These are phyloP conservation scores for Lasiurus cinereus DNA, from an alignment of 2,113 vertebrate species.

Conservation along the genomic window DNA sequence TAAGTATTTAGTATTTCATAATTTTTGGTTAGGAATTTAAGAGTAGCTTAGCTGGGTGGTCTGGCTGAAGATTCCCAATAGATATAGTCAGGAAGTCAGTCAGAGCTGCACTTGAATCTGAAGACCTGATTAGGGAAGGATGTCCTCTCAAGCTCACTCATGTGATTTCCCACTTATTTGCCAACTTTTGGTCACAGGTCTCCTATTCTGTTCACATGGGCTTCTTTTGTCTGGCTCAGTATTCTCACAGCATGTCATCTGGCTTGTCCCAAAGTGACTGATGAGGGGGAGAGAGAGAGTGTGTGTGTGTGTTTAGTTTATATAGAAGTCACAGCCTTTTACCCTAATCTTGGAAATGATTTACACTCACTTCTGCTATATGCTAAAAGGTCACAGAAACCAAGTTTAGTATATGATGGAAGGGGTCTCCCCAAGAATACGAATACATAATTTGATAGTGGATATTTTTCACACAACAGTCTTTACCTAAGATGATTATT, in stretches of 20 bases:
- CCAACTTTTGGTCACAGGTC: background rate
- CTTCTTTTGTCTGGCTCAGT: background rate
- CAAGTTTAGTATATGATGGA: background rate
- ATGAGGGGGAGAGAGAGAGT: background rate
- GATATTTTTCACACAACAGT: background rate
- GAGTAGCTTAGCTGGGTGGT: background rate
- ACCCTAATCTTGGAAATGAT: background rate
- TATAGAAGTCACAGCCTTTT: background rate
- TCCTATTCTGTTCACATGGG: background rate
- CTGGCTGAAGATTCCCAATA: background rate
- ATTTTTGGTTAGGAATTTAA: constrained; percentile 37
- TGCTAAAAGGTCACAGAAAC: background rate
- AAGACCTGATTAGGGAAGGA: background rate
- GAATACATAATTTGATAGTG: background rate
- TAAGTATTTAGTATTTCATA: constrained; percentile 2
- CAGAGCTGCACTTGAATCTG: background rate
- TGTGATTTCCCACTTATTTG: background rate
- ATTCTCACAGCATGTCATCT: background rate
- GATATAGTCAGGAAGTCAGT: background rate
- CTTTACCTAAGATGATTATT: background rate
- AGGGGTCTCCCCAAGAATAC: background rate
- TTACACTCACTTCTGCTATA: background rate
- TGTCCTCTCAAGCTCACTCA: background rate
- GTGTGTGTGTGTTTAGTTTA: background rate
- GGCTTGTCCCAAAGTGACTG: background rate